Evolutionary conservation across 2,888 invertebrate species (phyloP).

Genomic region (Poecilus cupreus): DNA sequence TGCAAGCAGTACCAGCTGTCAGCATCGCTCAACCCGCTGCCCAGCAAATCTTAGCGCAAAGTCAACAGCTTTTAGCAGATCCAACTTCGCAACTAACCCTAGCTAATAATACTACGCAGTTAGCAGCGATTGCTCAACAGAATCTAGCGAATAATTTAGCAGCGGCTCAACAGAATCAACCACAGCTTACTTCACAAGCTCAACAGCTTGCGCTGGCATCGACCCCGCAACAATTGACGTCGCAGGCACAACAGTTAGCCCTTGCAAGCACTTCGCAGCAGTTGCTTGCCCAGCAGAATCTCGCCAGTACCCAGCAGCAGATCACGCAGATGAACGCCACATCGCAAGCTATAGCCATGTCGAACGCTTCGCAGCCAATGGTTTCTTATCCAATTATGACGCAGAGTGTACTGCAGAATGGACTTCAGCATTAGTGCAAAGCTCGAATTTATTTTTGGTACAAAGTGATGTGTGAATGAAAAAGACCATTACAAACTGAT

Average conservation of each 20-base stretch:
- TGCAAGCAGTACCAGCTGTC: constrained; percentile 76
- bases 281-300: constrained; percentile 66
- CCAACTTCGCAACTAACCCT: constrained; percentile 68
- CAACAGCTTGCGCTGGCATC: constrained; percentile 69
- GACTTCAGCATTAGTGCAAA: constrained; percentile 50
- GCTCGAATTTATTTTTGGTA: constrained; percentile 34
- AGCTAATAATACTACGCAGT: constrained; percentile 70
- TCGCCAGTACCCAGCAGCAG: constrained; percentile 69
- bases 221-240: constrained; percentile 65
- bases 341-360: constrained; percentile 76
- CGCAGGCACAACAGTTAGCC: constrained; percentile 68
- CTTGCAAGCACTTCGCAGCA: constrained; percentile 67
- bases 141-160: constrained; percentile 67
- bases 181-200: constrained; percentile 68
- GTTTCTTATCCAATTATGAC: constrained; percentile 82
- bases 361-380: constrained; percentile 77
- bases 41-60: constrained; percentile 72
- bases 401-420: constrained; percentile 72
- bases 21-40: constrained; percentile 76
- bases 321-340: constrained; percentile 70
- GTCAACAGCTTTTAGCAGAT: constrained; percentile 67
- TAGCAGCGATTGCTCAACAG: constrained; percentile 71
- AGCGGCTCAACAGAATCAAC: constrained; percentile 67
- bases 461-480: constrained; percentile 31
- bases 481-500: background rate